These are phyloP conservation scores for Ceyx melanurus DNA, from an alignment of 2,113 vertebrate species.

Conservation along the genomic window DNA sequence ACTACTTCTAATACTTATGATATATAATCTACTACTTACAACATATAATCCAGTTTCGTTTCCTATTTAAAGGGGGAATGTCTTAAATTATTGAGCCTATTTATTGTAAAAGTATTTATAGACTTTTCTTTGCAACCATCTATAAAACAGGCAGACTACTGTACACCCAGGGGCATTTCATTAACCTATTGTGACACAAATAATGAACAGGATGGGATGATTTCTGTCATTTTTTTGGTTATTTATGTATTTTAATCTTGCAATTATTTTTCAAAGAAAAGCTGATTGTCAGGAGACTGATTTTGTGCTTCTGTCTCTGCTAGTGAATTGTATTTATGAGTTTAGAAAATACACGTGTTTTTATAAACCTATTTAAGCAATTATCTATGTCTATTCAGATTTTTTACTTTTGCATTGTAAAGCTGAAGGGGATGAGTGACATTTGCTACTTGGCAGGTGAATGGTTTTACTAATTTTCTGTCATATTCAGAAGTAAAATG, in stretches of 20 bases:
- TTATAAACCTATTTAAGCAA: slow-evolving; percentile 19
- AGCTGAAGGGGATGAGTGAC: not conserved
- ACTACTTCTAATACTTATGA: not conserved
- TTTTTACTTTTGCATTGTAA: not conserved
- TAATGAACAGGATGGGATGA: not conserved
- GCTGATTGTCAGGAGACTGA: not conserved
- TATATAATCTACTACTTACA: too few relatives aligned
- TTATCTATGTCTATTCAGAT: not conserved
- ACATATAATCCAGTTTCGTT: not conserved
- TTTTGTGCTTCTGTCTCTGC: not conserved
- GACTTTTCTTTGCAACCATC: not conserved
- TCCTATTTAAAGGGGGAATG: slow-evolving; percentile 1
- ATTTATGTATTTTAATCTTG: not conserved
- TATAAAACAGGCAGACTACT: not conserved
- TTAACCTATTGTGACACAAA: not conserved
- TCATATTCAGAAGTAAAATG: not conserved
- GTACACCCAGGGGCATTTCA: not conserved
- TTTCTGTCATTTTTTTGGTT: not conserved
- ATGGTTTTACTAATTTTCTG: not conserved
- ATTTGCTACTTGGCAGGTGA: not conserved
- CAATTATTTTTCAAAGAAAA: not conserved
- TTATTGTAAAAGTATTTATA: slow-evolving; percentile 50
- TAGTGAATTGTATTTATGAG: not conserved
- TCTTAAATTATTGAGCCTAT: slow-evolving; percentile 9
- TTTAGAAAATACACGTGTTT: not conserved